A percentile compares a stretch with the other conserved stretches of the same genome.
Evolutionary conservation across 2,888 invertebrate genomes (phyloP).

Genomic region (Pantelozetes paolii): DNA sequence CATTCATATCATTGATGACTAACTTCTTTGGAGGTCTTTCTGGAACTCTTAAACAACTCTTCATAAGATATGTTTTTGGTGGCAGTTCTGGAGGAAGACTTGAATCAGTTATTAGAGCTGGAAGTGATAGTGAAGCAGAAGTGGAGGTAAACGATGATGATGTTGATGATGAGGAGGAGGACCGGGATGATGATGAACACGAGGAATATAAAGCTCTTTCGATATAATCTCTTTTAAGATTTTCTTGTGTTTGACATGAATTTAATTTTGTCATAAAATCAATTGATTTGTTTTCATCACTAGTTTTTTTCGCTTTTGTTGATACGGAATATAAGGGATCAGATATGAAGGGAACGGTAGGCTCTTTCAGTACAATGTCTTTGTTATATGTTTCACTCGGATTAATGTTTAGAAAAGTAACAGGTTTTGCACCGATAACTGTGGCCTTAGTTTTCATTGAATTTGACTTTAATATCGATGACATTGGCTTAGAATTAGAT

Average conservation of each 20-base stretch:
- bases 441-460: not conserved
- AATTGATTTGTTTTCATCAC: not conserved
- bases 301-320: conserved; percentile 16
- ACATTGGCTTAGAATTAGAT: not conserved
- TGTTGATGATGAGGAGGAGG: conserved; percentile 45
- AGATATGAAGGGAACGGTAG: too few species aligned
- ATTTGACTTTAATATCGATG: not conserved
- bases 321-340: not conserved
- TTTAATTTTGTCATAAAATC: not conserved
- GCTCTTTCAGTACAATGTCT: not conserved
- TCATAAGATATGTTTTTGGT: conserved; percentile 1
- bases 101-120: conserved; percentile 39
- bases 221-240: not conserved
- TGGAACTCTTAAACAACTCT: not conserved
- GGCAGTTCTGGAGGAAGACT: conserved; percentile 16
- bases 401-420: not conserved
- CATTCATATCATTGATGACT: not conserved
- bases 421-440: not conserved
- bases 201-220: not conserved
- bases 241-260: not conserved
- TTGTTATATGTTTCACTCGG: not conserved
- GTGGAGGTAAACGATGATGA: conserved; percentile 44
- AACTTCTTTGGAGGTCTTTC: conserved; percentile 20
- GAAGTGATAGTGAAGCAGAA: conserved; percentile 44
- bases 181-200: conserved; percentile 45